Base-by-base conservation (phyloP, 2,888 invertebrate genomes). In the Protophormia terraenovae region DNA sequence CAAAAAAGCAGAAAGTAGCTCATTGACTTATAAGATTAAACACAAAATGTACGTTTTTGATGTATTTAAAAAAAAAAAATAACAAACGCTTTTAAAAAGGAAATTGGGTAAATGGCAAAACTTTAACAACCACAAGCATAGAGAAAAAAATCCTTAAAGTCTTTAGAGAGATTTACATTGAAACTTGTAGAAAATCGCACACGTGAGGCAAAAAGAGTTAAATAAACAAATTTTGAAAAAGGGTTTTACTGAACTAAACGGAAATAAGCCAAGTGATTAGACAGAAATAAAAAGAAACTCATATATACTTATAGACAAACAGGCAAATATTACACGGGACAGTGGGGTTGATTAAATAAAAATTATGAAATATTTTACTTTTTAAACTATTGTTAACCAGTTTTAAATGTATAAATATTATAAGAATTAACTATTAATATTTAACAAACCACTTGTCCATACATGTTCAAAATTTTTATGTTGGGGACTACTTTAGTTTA, bases 261-360 rank as follows among this genome's bases (percentile, higher is more conserved):
- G 60, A 78, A 83, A 62, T 35, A 62, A 79, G 19, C 4, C 62
- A 75, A 78, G 41, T 45, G 60, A 12, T 72, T 55, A n/a, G 22
- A 62, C 32, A 32, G 8, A 24, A 22, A 0, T 53, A 10, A 2
- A 24, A 22, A n/a, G 1, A 6, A 0, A 12, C 2, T 45, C 53
- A 10, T 16, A n/a, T 12, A 12, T 2, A 38, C 14, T 55, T 12
- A 16, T 24, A 38, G 1, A 24, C n/a, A 55, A 22, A 69, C 0
- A 67, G n/a, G n/a, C n/a, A n/a, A n/a, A n/a, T n/a, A n/a, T n/a
- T n/a, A n/a, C n/a, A n/a, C n/a, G n/a, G n/a, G n/a, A n/a, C n/a
- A n/a, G n/a, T n/a, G n/a, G n/a, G n/a, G n/a, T n/a, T n/a, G n/a
- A n/a, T n/a, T n/a, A n/a, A n/a, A n/a, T n/a, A n/a, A n/a, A n/a